Conservation (phyloP, 2,888 invertebrate species). For the Brachylomia viminalis region DNA sequence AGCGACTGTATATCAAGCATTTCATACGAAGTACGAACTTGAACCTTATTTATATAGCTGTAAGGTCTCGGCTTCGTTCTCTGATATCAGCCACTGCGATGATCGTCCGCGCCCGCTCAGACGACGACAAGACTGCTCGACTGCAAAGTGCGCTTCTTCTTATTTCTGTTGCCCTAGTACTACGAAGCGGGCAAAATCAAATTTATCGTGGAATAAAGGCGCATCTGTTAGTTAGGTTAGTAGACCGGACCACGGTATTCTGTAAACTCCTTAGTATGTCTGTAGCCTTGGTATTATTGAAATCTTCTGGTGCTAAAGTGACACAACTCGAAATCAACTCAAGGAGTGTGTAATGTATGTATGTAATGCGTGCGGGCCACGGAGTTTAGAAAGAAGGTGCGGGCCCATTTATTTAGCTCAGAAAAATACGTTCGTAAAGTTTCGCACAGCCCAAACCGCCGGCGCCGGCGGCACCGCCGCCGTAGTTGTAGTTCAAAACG, state of each 20-base stretch:
- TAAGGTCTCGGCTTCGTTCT: background rate
- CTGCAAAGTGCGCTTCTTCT: background rate
- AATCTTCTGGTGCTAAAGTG: constrained; percentile 44
- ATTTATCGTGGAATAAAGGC: constrained; percentile 37
- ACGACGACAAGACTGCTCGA: background rate
- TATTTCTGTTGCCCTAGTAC: constrained; percentile 22
- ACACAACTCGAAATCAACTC: too few relatives aligned
- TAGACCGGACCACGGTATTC: background rate
- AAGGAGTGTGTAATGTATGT: too few relatives aligned
- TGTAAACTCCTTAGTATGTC: constrained; percentile 13
- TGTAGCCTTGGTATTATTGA: constrained; percentile 56
- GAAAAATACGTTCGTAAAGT: too few relatives aligned
- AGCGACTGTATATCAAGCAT: too few relatives aligned
- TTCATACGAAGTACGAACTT: background rate
- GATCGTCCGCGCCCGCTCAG: too few relatives aligned
- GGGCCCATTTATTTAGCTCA: too few relatives aligned
- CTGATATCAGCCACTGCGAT: too few relatives aligned
- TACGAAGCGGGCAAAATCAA: constrained; percentile 10
- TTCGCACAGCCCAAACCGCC: too few relatives aligned
- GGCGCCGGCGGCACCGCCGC: too few relatives aligned
- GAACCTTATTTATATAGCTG: accelerated
- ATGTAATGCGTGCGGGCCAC: too few relatives aligned
- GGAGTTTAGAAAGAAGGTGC: too few relatives aligned
- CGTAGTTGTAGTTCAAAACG: too few relatives aligned
- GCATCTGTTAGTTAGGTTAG: background rate